A percentile compares a stretch with the other conserved stretches of the same genome.
Conservation (phyloP, 2,888 invertebrate genomes). For the Galerucella pusilla region DNA sequence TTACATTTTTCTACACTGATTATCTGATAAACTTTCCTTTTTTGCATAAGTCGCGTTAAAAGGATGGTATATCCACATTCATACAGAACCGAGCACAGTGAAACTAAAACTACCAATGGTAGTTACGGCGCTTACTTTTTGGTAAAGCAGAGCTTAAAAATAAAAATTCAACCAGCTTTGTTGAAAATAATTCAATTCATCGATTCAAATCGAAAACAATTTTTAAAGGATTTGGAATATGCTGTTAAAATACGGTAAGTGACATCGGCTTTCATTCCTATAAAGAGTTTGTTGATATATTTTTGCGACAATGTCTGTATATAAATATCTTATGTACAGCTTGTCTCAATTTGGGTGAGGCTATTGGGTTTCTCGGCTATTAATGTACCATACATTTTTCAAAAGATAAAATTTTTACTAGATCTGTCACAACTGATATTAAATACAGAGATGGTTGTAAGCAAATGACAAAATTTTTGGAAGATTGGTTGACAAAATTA, state of each 20-base stretch:
- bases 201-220: conserved; percentile 58
- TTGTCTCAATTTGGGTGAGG: too few relatives aligned
- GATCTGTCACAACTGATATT: conserved; percentile 60
- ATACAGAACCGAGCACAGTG: conserved; percentile 62
- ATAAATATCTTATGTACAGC: too few relatives aligned
- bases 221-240: conserved; percentile 46
- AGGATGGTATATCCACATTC: conserved; percentile 62
- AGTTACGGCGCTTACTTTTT: conserved; percentile 61
- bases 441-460: conserved; percentile 56
- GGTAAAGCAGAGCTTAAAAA: conserved; percentile 54
- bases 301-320: too few relatives aligned
- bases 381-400: too few relatives aligned
- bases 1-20: conserved; percentile 61
- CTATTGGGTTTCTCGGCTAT: too few relatives aligned
- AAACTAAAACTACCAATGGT: conserved; percentile 61
- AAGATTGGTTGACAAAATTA: conserved; percentile 61
- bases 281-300: too few relatives aligned
- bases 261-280: conserved; percentile 53
- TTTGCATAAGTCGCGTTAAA: conserved; percentile 53
- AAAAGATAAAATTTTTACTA: conserved; percentile 45
- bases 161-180: conserved; percentile 60
- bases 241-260: conserved; percentile 16
- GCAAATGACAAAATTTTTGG: conserved; percentile 60
- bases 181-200: conserved; percentile 62
- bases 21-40: conserved; percentile 60